A percentile compares a stretch with the other conserved stretches of the same genome.
Conservation (phyloP, 2,888 invertebrate genomes). For the Metacarcinus magister region DNA sequence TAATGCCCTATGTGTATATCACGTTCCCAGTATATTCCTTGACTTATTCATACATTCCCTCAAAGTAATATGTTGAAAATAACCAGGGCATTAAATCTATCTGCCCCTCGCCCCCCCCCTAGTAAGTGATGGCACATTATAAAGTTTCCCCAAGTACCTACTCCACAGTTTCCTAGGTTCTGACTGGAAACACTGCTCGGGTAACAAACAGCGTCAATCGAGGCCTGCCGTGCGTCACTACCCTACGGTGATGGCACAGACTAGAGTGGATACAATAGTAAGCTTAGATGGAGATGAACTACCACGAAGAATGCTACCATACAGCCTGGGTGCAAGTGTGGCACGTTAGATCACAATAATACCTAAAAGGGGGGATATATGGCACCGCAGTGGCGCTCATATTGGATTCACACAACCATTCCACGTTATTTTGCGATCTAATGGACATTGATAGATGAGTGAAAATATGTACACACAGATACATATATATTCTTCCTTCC, state of each 20-base stretch:
- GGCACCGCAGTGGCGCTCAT: neutral
- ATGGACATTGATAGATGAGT: neutral
- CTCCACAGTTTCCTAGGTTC: neutral
- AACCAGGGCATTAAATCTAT: neutral
- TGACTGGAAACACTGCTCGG: neutral
- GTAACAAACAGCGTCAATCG: neutral
- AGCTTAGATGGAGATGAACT: neutral
- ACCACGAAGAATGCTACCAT: neutral
- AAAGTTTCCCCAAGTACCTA: neutral
- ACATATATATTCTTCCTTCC: neutral
- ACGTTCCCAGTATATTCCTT: neutral
- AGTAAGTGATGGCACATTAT: neutral
- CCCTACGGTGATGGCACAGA: slow-evolving; percentile 1
- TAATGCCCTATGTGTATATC: slow-evolving; percentile 11
- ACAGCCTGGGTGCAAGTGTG: neutral
- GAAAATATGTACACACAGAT: neutral
- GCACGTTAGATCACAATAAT: neutral
- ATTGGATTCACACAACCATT: neutral
- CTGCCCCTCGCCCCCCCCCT: neutral
- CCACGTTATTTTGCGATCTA: neutral
- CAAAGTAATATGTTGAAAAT: neutral
- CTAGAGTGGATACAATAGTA: slow-evolving; percentile 22
- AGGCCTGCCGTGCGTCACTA: slow-evolving; percentile 19
- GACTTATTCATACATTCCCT: neutral
- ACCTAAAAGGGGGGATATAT: neutral